A percentile compares a stretch with the other conserved stretches of the same genome.
phyloP scores from a whole-genome alignment of 37 sponge, comb jelly and placozoan species.

The Axinella damicornis region DNA sequence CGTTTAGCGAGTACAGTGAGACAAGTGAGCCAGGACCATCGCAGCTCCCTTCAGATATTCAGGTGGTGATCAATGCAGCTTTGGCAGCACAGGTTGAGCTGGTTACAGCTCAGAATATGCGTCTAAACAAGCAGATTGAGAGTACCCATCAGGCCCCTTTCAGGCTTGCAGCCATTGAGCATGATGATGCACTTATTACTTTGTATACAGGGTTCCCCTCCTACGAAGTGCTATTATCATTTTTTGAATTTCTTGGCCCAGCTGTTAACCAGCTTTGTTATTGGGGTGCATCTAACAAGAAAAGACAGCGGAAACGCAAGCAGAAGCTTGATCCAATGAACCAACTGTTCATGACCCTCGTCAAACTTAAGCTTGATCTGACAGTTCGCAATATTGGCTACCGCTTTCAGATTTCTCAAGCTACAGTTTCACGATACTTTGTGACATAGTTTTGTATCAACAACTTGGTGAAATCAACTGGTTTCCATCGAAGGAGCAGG shows the following conservation, averaged over 20 bases:
- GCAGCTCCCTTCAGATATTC: too few relatives aligned
- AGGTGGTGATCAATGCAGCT: too few relatives aligned
- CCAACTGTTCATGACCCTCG: slow-evolving; percentile 11
- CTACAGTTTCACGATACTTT: slow-evolving; percentile 18
- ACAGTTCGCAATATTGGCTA: slow-evolving; percentile 5
- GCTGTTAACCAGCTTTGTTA: slow-evolving; percentile 37
- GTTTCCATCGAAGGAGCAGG: slow-evolving; percentile 24
- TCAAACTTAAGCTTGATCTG: slow-evolving; percentile 19
- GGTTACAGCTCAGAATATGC: too few relatives aligned
- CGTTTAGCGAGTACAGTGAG: too few relatives aligned
- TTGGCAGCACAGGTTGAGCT: too few relatives aligned
- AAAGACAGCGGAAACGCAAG: background rate
- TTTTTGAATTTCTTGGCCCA: slow-evolving; percentile 43
- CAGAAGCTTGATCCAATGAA: slow-evolving; percentile 17
- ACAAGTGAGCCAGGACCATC: too few relatives aligned
- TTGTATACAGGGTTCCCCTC: slow-evolving; percentile 34
- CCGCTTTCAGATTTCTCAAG: slow-evolving; percentile 22
- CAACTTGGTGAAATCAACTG: slow-evolving; percentile 11
- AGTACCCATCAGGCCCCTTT: too few relatives aligned
- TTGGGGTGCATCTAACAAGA: slow-evolving; percentile 23
- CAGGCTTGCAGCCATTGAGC: too few relatives aligned
- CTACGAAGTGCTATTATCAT: slow-evolving; percentile 23
- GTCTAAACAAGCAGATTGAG: too few relatives aligned
- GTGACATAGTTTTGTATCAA: slow-evolving; percentile 40
- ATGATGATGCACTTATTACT: background rate